These are phyloP conservation scores for Pleuronectes platessa DNA, from an alignment of 2,113 vertebrate genomes.

Conservation along the genomic window DNA sequence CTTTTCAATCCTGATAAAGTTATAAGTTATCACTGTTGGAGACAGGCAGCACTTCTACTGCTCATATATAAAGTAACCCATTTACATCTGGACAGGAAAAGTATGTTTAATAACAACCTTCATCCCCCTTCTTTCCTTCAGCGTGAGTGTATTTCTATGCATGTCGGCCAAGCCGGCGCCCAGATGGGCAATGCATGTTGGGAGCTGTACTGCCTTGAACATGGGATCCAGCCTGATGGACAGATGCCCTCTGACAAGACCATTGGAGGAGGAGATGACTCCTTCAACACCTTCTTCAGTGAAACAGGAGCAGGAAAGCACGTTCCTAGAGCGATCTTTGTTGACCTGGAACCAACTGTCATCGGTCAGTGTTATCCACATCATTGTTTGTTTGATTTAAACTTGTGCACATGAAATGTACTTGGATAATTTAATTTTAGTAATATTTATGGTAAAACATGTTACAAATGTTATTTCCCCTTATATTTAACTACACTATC, in stretches of 20 bases:
- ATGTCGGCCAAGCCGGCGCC: constrained; percentile 90
- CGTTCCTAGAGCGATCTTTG: constrained; percentile 86
- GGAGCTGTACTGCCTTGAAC: constrained; percentile 88
- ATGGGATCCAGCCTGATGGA: constrained; percentile 83
- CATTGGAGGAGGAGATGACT: constrained; percentile 83
- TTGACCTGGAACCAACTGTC: constrained; percentile 88
- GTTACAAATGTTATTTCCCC: not conserved
- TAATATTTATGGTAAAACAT: no score
- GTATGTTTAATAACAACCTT: not conserved
- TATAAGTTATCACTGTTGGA: not conserved
- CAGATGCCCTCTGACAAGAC: constrained; percentile 86
- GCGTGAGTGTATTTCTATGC: constrained; percentile 86
- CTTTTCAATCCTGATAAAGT: not conserved
- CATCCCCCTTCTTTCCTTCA: constrained; percentile 29
- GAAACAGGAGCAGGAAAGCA: constrained; percentile 88
- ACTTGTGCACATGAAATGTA: not conserved
- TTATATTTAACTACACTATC: not conserved
- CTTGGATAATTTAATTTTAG: not conserved
- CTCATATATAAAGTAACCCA: not conserved
- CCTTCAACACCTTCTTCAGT: constrained; percentile 85
- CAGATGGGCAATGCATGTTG: constrained; percentile 95
- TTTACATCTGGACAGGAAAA: not conserved
- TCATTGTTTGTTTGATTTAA: not conserved
- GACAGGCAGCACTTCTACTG: not conserved
- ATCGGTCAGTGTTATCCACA: constrained; percentile 77